Percentiles rank a stretch among this genome's conserved stretches.
phyloP scores from a whole-genome alignment of 2,797 vertebrate species.

The Lates japonicus region DNA sequence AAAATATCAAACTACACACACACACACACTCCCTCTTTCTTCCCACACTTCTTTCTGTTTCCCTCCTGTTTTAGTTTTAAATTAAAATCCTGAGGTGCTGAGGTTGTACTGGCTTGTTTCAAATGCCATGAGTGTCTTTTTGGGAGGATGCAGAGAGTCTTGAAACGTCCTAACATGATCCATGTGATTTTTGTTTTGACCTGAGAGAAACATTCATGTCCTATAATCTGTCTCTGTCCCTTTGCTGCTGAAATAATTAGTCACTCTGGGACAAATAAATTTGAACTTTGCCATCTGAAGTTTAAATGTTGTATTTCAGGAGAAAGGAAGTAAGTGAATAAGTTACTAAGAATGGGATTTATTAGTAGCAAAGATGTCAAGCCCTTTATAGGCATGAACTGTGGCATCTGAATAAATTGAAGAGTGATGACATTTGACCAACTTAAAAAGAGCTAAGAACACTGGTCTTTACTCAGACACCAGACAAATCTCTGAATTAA shows the following conservation, averaged over 20 bases:
- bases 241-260: constrained; percentile 36
- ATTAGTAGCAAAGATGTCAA: not conserved
- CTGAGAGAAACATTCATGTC: not conserved
- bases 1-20: no score
- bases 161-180: not conserved
- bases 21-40: not conserved
- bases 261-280: constrained; percentile 32
- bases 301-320: not conserved
- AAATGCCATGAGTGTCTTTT: not conserved
- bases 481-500: no score
- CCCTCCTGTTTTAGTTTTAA: not conserved
- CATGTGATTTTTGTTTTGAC: not conserved
- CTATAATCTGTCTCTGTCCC: not conserved
- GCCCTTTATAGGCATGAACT: not conserved
- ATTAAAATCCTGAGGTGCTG: not conserved
- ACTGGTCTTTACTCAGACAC: no score
- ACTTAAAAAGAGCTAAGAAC: no score
- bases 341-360: not conserved
- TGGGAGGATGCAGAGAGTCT: not conserved
- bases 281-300: not conserved
- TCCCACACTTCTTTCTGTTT: not conserved
- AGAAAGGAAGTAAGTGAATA: not conserved
- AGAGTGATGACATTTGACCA: no score
- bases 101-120: not conserved
- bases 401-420: not conserved